Percentiles rank a stretch among this genome's conserved stretches.
phyloP scores from a whole-genome alignment of 2,888 invertebrate species.

The Podotricha telesiphe region DNA sequence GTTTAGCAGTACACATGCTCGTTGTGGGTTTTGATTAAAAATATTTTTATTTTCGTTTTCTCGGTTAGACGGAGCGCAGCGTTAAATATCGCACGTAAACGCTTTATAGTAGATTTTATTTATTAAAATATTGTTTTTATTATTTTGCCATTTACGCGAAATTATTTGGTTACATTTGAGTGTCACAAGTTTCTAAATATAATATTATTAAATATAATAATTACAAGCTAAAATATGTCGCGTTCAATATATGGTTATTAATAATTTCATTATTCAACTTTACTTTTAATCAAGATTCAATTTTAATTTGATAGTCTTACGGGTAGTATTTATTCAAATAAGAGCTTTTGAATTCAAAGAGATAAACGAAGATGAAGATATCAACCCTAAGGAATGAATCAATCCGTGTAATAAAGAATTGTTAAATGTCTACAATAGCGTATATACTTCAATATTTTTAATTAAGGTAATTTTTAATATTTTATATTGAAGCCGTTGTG shows the following conservation, averaged over 20 bases:
- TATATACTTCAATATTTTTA: constrained; percentile 3
- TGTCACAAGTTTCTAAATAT: too few species aligned
- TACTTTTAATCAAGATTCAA: constrained; percentile 28
- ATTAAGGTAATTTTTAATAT: neutral
- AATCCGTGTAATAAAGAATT: constrained; percentile 19
- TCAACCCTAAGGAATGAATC: constrained; percentile 25
- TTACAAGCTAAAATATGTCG: neutral
- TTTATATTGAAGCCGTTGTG: too few species aligned
- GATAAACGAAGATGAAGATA: constrained; percentile 26
- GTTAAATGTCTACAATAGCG: constrained; percentile 6
- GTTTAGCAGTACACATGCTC: too few species aligned
- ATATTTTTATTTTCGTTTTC: too few species aligned
- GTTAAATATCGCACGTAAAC: too few species aligned
- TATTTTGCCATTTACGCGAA: too few species aligned
- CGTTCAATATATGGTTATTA: neutral
- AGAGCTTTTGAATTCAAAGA: constrained; percentile 28
- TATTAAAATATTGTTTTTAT: too few species aligned
- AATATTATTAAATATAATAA: too few species aligned
- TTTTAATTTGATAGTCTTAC: constrained; percentile 19
- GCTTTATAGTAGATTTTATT: too few species aligned
- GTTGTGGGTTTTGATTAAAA: too few species aligned
- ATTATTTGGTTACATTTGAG: too few species aligned
- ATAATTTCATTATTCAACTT: constrained; percentile 18
- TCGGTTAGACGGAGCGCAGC: too few species aligned
- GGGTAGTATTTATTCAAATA: constrained; percentile 28